A percentile compares a stretch with the other conserved stretches of the same genome.
Conservation (phyloP, 2,113 vertebrate genomes). For the Heliornis fulica region DNA sequence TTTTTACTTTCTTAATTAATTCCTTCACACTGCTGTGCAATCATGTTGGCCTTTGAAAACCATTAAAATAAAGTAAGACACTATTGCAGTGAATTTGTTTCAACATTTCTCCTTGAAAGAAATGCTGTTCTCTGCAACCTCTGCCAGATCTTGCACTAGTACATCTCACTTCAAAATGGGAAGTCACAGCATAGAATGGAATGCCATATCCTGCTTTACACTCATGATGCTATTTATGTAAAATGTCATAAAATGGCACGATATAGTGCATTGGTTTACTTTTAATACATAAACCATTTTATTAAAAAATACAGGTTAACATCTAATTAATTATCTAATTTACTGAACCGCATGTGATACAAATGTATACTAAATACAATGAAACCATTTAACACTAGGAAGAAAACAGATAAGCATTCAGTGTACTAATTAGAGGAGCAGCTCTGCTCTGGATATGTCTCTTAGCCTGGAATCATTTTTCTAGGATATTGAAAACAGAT, state of each 20-base stretch:
- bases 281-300: not conserved
- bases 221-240: not conserved
- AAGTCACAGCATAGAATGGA: not conserved
- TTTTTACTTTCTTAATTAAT: not conserved
- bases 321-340: not conserved
- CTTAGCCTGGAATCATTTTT: not conserved
- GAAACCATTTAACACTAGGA: not conserved
- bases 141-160: not conserved
- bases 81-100: not conserved
- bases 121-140: not conserved
- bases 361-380: not conserved
- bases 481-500: constrained; percentile 43
- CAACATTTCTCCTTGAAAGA: not conserved
- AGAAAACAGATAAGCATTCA: not conserved
- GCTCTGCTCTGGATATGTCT: constrained; percentile 14
- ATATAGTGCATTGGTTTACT: not conserved
- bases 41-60: not conserved
- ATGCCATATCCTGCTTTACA: not conserved
- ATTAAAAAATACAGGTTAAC: not conserved
- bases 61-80: not conserved
- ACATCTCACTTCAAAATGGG: not conserved
- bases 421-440: not conserved
- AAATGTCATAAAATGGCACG: not conserved
- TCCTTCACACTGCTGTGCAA: not conserved
- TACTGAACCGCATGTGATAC: not conserved